These are phyloP conservation scores for Osedax fenrisi DNA, from an alignment of 2,888 invertebrate species.

Conservation along the genomic window DNA sequence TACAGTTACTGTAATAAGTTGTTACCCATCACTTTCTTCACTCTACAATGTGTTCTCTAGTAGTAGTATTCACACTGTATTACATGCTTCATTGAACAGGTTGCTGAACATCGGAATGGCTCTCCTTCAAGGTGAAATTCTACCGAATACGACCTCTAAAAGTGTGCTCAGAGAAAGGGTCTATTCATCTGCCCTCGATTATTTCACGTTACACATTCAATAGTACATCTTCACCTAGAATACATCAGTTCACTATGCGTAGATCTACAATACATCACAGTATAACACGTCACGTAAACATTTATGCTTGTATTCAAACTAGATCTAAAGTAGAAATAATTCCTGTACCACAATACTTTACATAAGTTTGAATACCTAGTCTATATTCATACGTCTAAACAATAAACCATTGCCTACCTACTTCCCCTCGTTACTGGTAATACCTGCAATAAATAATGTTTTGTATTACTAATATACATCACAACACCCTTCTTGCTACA, in stretches of 20 bases:
- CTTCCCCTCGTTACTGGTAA: no score
- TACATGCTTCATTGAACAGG: no score
- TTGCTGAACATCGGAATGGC: slow-evolving; percentile 79
- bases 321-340: not conserved
- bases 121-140: slow-evolving; percentile 74
- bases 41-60: no score
- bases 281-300: not conserved
- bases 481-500: no score
- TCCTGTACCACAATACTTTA: not conserved
- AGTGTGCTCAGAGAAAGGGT: slow-evolving; percentile 86
- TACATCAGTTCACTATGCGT: not conserved
- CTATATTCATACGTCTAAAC: no score
- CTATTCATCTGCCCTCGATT: slow-evolving; percentile 85
- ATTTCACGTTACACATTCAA: slow-evolving; percentile 63
- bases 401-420: no score
- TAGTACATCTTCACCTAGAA: slow-evolving; percentile 34
- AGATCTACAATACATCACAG: not conserved
- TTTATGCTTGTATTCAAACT: not conserved
- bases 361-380: no score
- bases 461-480: no score
- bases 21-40: no score
- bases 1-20: no score
- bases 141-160: slow-evolving; percentile 61
- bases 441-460: no score
- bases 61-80: no score